Evolutionary conservation across 2,888 invertebrate species (phyloP).

Genomic region (Aplocera efformata): DNA sequence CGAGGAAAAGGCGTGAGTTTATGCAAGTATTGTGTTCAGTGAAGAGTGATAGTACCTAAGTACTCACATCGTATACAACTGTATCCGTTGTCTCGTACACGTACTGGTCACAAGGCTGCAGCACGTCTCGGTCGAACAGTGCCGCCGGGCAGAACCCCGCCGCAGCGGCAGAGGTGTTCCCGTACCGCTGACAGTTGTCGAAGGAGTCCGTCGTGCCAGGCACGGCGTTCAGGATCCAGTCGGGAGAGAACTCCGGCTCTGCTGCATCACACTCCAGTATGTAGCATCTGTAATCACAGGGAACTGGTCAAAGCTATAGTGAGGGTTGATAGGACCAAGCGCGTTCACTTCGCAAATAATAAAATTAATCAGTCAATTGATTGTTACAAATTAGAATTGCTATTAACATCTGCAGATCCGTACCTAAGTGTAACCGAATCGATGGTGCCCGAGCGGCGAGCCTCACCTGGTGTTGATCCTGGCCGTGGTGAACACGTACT

Average conservation of each 20-base stretch:
- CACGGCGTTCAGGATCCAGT: constrained; percentile 68
- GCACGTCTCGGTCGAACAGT: constrained; percentile 42
- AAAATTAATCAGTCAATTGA: too few relatives aligned
- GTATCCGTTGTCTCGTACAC: constrained; percentile 56
- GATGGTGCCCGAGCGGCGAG: too few relatives aligned
- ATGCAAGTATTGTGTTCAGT: too few relatives aligned
- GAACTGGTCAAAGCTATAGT: too few relatives aligned
- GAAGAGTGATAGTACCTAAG: constrained; percentile 27
- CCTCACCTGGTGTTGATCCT: constrained; percentile 57
- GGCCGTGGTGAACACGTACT: constrained; percentile 64
- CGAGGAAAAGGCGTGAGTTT: too few relatives aligned
- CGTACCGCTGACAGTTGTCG: constrained; percentile 71
- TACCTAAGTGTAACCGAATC: too few relatives aligned
- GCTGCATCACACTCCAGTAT: constrained; percentile 48
- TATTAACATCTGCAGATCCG: too few relatives aligned
- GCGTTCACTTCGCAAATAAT: too few relatives aligned
- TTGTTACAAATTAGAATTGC: too few relatives aligned
- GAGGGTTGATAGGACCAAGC: too few relatives aligned
- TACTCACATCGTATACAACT: constrained; percentile 64
- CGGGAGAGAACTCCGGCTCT: constrained; percentile 44
- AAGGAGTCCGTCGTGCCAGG: constrained; percentile 47
- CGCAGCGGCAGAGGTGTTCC: constrained; percentile 23
- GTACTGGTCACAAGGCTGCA: constrained; percentile 44
- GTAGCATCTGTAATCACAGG: constrained; percentile 40
- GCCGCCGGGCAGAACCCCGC: constrained; percentile 44